Base-by-base conservation (phyloP, 2,797 vertebrate genomes). In the Myripristis murdjan region DNA sequence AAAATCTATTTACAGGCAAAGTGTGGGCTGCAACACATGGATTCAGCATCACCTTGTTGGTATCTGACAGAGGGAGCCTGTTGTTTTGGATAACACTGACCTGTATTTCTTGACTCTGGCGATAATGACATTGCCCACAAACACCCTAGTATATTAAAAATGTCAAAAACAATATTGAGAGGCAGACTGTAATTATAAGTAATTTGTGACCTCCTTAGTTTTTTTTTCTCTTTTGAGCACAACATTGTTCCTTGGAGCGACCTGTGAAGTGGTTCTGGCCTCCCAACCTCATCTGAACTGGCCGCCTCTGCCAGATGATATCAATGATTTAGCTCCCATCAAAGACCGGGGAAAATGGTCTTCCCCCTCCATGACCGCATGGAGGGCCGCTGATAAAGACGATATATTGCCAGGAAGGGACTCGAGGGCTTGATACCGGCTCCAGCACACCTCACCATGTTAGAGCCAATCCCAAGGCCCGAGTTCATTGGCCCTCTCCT, bases 351-450 rank as follows among this genome's bases (percentile, higher is more conserved):
- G 55, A 22, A 49, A 76, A 35, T 44, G 35, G 15, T 46, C 64
- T 61, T 44, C 46, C 24, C 1, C 54, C 60, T 35, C 56, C 23
- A 28, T 7, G 6, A 22, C 53, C 52, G 61, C 75, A 53, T 61
- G 58, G 47, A 75, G 51, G 59, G 35, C 62, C 20, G 0, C 84
- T 82, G 84, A 88, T 90, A 86, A 87, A 79, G 72, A 87, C 57
- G 3, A 88, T 76, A 54, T 82, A 88, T 59, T 70, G 82, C 63
- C 70, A 52, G 33, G n/a, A 73, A 43, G 54, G 51, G 61, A 65
- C 80, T 67, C 15, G 0, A 31, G 68, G 70, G 51, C 22, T 62
- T 6, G 20, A 81, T 69, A 63, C 47, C 56, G 56, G 74, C 66
- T 85, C 48, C 47, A 18, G 63, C 47, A 54, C 3, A 6, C 56